Percentiles rank a stretch among this genome's conserved stretches.
phyloP scores from a whole-genome alignment of 2,888 invertebrate genomes.

The Aporophyla lueneburgensis region DNA sequence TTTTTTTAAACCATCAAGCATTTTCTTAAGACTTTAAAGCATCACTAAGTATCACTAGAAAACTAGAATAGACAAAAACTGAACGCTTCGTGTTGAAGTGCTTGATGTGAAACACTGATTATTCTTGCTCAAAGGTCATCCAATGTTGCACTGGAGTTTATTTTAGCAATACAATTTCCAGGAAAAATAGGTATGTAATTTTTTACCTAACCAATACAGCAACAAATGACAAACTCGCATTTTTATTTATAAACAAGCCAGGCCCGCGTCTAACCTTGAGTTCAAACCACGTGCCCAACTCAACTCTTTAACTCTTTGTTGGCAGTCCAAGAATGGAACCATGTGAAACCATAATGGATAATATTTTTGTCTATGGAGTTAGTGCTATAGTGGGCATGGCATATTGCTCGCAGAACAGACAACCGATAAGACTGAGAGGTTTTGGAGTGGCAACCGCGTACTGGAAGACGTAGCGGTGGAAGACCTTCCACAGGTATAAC shows the following conservation, averaged over 20 bases:
- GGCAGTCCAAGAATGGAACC: neutral
- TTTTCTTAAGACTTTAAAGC: constrained; percentile 9
- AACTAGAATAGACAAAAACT: constrained; percentile 10
- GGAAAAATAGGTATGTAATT: too few relatives aligned
- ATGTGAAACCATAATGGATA: too few relatives aligned
- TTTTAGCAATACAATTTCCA: neutral
- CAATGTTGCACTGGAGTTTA: neutral
- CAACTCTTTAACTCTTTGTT: too few relatives aligned
- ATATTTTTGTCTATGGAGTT: too few relatives aligned
- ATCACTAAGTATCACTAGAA: neutral
- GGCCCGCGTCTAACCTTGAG: neutral
- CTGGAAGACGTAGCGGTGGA: too few relatives aligned
- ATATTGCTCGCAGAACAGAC: too few relatives aligned
- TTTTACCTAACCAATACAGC: neutral
- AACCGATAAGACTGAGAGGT: too few relatives aligned
- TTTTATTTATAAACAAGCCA: neutral
- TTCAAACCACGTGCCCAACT: neutral
- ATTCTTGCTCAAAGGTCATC: constrained; percentile 24
- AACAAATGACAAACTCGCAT: neutral
- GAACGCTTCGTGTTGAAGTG: constrained; percentile 45
- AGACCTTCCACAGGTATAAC: too few relatives aligned
- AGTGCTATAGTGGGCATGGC: too few relatives aligned
- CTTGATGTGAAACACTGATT: constrained; percentile 40
- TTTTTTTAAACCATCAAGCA: neutral
- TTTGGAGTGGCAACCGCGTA: too few relatives aligned